phyloP scores from a whole-genome alignment of 2,113 vertebrate species.

The Apodemus speciosus region DNA sequence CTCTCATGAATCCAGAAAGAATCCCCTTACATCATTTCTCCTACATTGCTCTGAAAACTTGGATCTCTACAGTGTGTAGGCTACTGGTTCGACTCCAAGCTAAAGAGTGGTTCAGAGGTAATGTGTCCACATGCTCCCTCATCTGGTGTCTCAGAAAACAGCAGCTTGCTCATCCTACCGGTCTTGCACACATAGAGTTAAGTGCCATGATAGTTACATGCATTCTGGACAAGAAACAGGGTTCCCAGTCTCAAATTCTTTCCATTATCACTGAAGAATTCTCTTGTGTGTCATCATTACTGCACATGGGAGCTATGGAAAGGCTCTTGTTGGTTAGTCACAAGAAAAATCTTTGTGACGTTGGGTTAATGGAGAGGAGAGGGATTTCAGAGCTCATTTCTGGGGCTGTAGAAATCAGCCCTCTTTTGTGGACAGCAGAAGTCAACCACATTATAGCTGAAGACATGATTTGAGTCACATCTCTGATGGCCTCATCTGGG shows the following conservation, averaged over 20 bases:
- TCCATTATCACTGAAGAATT: not conserved
- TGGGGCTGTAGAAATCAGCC: not conserved
- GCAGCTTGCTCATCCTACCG: not conserved
- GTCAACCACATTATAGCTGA: not conserved
- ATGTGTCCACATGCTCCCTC: not conserved
- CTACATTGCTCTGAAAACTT: not conserved
- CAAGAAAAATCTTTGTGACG: not conserved
- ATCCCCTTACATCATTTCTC: not conserved
- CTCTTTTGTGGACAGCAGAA: not conserved
- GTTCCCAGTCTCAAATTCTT: not conserved
- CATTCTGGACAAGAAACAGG: not conserved
- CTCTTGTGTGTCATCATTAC: not conserved
- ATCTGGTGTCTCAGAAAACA: constrained; percentile 57
- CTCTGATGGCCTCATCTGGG: not conserved
- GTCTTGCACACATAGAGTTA: not conserved
- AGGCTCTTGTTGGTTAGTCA: not conserved
- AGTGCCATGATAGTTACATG: not conserved
- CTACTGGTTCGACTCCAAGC: not conserved
- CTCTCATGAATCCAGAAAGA: not conserved
- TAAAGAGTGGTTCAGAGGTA: not conserved
- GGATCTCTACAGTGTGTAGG: accelerated
- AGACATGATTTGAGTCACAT: not conserved
- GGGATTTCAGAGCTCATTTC: not conserved
- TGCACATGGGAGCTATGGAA: not conserved
- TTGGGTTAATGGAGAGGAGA: not conserved